These are phyloP conservation scores for Procambarus virginalis DNA, from an alignment of 1,140 invertebrate species.

Conservation along the genomic window DNA sequence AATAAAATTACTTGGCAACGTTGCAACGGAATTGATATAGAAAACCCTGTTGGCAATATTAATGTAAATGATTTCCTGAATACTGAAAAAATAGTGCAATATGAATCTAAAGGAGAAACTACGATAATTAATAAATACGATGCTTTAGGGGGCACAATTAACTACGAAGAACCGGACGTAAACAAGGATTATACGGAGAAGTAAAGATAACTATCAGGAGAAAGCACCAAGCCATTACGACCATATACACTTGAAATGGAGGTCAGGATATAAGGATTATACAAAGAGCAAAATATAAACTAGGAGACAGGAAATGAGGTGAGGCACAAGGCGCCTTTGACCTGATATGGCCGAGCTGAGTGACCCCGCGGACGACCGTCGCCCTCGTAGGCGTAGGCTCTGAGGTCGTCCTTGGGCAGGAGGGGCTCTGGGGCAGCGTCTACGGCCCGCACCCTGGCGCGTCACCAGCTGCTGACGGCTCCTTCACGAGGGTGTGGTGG, in stretches of 20 bases:
- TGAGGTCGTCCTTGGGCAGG: not conserved
- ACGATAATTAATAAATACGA: too few relatives aligned
- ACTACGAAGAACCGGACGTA: too few relatives aligned
- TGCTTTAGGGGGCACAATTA: too few relatives aligned
- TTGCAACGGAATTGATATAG: too few relatives aligned
- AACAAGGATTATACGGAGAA: not conserved
- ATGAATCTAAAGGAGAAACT: too few relatives aligned
- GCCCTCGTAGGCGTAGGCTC: conserved; percentile 26
- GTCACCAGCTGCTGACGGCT: not conserved
- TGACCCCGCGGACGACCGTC: conserved; percentile 20
- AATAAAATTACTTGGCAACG: too few relatives aligned
- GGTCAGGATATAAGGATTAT: not conserved
- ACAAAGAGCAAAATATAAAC: not conserved
- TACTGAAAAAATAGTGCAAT: too few relatives aligned
- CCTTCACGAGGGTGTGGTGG: not conserved
- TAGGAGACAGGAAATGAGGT: not conserved
- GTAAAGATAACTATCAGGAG: not conserved
- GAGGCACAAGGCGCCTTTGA: not conserved
- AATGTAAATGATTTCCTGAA: too few relatives aligned
- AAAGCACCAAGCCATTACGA: too few relatives aligned
- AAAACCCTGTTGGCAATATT: too few relatives aligned
- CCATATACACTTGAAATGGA: too few relatives aligned
- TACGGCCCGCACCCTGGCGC: not conserved
- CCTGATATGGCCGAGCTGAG: conserved; percentile 22
- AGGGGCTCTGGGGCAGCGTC: not conserved